Conservation (phyloP, 2,888 invertebrate species). For the Cryptocephalus moraei region DNA sequence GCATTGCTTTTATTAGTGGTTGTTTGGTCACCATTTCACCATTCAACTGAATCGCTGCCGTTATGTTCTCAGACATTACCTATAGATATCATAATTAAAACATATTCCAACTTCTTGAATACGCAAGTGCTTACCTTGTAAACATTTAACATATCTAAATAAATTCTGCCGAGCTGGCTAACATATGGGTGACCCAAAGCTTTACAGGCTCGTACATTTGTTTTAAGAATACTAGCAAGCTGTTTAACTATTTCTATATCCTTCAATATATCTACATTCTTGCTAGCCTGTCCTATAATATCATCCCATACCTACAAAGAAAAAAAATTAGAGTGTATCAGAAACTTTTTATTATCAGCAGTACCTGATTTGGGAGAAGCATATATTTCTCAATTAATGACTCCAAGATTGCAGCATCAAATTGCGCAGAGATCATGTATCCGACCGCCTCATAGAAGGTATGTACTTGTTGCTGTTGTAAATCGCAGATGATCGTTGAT, state of each 20-base stretch:
- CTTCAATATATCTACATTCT: conserved; percentile 92
- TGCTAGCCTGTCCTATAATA: conserved; percentile 91
- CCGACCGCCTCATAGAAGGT: conserved; percentile 99
- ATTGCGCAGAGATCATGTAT: conserved; percentile 95
- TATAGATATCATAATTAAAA: conserved; percentile 9
- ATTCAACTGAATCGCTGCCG: conserved; percentile 85
- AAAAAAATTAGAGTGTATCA: not conserved
- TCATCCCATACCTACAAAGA: conserved; percentile 75
- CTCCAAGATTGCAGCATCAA: conserved; percentile 84
- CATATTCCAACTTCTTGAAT: not conserved
- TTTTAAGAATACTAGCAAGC: conserved; percentile 94
- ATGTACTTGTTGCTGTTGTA: conserved; percentile 96
- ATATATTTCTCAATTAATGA: conserved; percentile 95
- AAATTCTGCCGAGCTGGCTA: conserved; percentile 88
- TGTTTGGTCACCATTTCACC: conserved; percentile 97
- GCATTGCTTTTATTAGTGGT: conserved; percentile 94
- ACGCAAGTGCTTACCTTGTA: conserved; percentile 64
- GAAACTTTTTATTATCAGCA: not conserved
- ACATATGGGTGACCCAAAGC: conserved; percentile 96
- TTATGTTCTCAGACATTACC: conserved; percentile 85
- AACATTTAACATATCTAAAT: conserved; percentile 97
- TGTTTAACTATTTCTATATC: conserved; percentile 96
- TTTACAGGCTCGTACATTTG: conserved; percentile 98
- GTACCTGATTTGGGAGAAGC: conserved; percentile 88
- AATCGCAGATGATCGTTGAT: conserved; percentile 96